A percentile compares a stretch with the other conserved stretches of the same genome.
phyloP scores from a whole-genome alignment of 2,888 invertebrate species.

The Hedya salicella region DNA sequence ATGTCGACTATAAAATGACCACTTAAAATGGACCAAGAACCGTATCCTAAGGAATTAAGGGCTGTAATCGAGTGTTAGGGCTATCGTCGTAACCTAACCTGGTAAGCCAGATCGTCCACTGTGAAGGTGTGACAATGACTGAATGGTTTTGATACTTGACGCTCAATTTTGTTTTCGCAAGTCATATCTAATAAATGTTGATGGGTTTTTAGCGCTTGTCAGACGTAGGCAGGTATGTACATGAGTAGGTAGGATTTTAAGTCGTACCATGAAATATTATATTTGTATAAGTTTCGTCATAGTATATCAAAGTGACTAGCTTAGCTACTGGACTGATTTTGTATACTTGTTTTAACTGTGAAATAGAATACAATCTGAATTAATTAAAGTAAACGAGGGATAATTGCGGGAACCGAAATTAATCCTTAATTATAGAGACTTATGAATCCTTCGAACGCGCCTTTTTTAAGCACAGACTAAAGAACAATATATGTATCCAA shows the following conservation, averaged over 20 bases:
- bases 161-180: conserved; percentile 35
- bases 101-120: conserved; percentile 21
- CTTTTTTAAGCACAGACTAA: no score
- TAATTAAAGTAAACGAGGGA: no score
- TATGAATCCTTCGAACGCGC: no score
- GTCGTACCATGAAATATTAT: not conserved
- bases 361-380: no score
- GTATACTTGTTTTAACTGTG: no score
- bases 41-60: not conserved
- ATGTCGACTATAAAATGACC: conserved; percentile 17
- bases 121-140: conserved; percentile 34
- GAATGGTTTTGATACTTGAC: conserved; percentile 52
- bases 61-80: not conserved
- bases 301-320: no score
- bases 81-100: conserved; percentile 1
- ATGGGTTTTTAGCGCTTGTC: conserved; percentile 15
- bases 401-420: no score
- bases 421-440: no score
- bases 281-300: no score
- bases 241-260: not conserved
- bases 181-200: conserved; percentile 35
- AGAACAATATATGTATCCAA: no score
- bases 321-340: no score
- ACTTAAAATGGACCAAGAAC: not conserved
- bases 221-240: not conserved